phyloP scores from a whole-genome alignment of 35 echinoderm and acorn worm species.

The Apostichopus parvimensis region DNA sequence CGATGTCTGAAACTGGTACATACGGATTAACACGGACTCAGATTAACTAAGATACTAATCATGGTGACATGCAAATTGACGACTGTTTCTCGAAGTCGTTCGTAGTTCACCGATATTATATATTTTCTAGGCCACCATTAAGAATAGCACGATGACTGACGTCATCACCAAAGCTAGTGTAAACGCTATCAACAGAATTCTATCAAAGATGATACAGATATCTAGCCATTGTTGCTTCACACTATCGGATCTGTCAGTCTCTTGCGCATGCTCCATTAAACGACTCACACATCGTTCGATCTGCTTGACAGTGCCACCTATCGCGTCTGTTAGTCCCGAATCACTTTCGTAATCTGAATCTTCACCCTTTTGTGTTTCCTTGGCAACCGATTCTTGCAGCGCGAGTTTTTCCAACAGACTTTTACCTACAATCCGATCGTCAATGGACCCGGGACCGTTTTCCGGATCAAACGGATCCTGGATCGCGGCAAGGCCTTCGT shows the following conservation, averaged over 20 bases:
- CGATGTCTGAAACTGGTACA: no score
- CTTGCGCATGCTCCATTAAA: constrained; percentile 50
- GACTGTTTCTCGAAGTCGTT: no score
- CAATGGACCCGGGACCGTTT: neutral
- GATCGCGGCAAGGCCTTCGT: constrained; percentile 11
- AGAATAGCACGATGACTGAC: constrained; percentile 24
- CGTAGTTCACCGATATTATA: no score
- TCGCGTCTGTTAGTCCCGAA: constrained; percentile 42
- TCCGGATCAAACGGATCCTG: constrained; percentile 74
- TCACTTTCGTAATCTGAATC: constrained; percentile 66
- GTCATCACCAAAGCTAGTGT: constrained; percentile 52
- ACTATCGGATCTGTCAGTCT: constrained; percentile 37
- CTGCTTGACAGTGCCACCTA: constrained; percentile 62
- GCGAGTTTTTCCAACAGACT: constrained; percentile 71
- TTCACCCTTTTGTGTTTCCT: constrained; percentile 27
- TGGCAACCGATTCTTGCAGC: constrained; percentile 4
- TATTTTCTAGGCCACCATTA: constrained; percentile 2
- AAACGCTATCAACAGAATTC: constrained; percentile 59
- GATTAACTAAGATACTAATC: neutral
- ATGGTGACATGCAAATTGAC: neutral
- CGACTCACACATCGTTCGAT: constrained; percentile 61
- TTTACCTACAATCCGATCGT: constrained; percentile 45
- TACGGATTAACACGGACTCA: no score
- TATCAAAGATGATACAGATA: constrained; percentile 76
- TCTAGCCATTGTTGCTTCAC: constrained; percentile 86